Percentiles rank a stretch among this genome's conserved stretches.
These are phyloP conservation scores for Notodonta dromedarius DNA, from an alignment of 2,888 invertebrate species.

Conservation along the genomic window DNA sequence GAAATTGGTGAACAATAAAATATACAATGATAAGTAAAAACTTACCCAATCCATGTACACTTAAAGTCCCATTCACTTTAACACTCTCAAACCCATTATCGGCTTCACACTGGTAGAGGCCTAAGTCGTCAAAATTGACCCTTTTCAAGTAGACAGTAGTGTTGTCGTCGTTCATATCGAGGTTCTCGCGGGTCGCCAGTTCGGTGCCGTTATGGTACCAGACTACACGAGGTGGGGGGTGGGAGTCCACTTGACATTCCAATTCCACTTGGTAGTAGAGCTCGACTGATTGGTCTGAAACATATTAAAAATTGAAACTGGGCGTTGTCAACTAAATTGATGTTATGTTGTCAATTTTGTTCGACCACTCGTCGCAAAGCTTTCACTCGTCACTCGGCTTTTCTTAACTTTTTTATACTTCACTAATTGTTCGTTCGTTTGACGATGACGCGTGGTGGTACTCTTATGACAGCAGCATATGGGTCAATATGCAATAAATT, in stretches of 20 bases:
- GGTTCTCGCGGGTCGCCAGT: slow-evolving; percentile 37
- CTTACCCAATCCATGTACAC: slow-evolving; percentile 66
- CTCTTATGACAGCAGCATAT: no score
- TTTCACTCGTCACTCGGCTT: no score
- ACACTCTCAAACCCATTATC: slow-evolving; percentile 72
- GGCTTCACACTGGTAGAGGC: slow-evolving; percentile 80
- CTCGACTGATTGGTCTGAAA: slow-evolving; percentile 60
- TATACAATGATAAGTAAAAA: slow-evolving; percentile 9
- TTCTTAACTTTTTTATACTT: no score
- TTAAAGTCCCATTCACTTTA: slow-evolving; percentile 52
- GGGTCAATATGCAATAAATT: no score
- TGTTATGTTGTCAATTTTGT: no score
- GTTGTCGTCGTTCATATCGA: slow-evolving; percentile 47
- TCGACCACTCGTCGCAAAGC: no score
- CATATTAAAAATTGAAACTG: slow-evolving; percentile 2
- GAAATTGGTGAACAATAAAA: no score
- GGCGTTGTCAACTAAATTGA: no score
- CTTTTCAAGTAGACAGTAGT: slow-evolving; percentile 51
- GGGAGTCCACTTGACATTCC: slow-evolving; percentile 52
- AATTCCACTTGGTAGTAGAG: slow-evolving; percentile 59
- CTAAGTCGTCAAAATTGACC: slow-evolving; percentile 65
- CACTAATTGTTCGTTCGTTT: no score
- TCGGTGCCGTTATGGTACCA: slow-evolving; percentile 69
- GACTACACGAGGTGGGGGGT: slow-evolving; percentile 46
- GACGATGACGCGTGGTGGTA: no score